These are phyloP conservation scores for Phalacrocorax pelagicus DNA, from an alignment of 2,113 vertebrate species.

Conservation along the genomic window DNA sequence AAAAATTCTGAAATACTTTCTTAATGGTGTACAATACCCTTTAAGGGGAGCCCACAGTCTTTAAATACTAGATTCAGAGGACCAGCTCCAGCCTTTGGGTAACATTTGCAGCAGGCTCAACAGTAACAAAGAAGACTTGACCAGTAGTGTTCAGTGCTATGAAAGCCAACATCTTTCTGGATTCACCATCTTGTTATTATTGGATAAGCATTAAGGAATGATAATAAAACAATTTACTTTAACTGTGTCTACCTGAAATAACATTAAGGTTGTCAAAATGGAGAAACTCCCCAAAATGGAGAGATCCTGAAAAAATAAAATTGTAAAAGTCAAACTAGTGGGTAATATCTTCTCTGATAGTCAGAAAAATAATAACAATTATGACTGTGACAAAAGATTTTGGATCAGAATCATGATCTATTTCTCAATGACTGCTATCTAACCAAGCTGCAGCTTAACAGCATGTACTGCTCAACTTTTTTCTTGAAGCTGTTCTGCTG, in stretches of 20 bases:
- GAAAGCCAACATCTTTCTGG: neutral
- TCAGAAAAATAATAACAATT: neutral
- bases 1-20: neutral
- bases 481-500: neutral
- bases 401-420: neutral
- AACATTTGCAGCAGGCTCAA: neutral
- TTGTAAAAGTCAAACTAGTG: neutral
- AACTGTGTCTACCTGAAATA: neutral
- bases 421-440: neutral
- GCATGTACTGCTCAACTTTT: neutral
- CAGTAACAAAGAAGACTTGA: neutral
- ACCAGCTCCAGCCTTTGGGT: neutral
- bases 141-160: neutral
- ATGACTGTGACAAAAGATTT: neutral
- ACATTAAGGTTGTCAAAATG: neutral
- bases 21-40: conserved; percentile 3
- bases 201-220: neutral
- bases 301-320: neutral
- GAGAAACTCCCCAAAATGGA: neutral
- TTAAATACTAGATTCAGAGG: neutral
- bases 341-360: neutral
- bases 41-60: neutral
- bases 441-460: neutral
- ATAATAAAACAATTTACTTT: neutral
- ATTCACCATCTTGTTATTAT: neutral